Evolutionary conservation across 2,888 invertebrate species (phyloP), one percentile per base, ranked within the genome.

Genomic region (Xestia xanthographa): DNA sequence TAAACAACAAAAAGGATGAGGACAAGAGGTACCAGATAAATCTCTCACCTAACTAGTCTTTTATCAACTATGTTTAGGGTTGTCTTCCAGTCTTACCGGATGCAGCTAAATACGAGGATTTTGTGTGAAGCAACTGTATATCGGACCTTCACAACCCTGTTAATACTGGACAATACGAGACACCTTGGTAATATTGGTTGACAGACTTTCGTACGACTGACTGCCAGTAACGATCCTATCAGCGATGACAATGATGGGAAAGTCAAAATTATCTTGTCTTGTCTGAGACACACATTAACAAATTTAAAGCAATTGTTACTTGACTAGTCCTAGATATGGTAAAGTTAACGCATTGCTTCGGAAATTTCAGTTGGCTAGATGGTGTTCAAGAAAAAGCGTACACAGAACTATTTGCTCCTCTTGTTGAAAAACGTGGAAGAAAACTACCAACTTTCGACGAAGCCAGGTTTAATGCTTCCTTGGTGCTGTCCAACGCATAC

Each of bases 401-500:
- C 60, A 75, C 87, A 2, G 72, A 83, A 34, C 45, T 85, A 0
- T 85, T 93, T 26, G 86, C 68, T 5, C 89, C 93, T 9, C 79
- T 88, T 22, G 82, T 91, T 22, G 75, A 76, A n/a, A 88, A 88
- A 63, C 90, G 90, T 69, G 93, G 94, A 6, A 85, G 88, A 62
- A 66, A 81, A 4, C 77, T 91, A 29, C 92, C 94, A 1, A 68
- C 88, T 0, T 91, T 86, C 34, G 75, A 90, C 4, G 92, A 92
- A 0, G 69, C 92, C 9, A 88, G 86, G 53, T 91, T 90, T 75
- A 94, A 94, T 26, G 93, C 88, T 0, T 94, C 95, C 0, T 74
- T 95, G 29, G 79, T 94, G 34, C 80, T 95, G 4, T 93, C 92
- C 2, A 93, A 91, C 70, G 93, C 95, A 0, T 93, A 95, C 43